Conservation (phyloP, 2,888 invertebrate genomes). For the Eulithis testata region DNA sequence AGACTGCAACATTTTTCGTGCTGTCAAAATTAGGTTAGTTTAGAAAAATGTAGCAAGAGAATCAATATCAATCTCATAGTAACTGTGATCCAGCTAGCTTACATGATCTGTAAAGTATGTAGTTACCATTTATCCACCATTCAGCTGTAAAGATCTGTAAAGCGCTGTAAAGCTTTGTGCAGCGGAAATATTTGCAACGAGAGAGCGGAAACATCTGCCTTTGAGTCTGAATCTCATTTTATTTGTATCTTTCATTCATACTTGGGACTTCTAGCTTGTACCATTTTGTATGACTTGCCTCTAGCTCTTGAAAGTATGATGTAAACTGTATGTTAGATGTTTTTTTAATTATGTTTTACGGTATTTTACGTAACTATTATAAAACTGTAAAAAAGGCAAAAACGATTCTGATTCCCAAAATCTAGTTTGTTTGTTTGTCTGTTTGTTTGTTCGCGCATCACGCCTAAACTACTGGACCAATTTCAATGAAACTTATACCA, state of each 20-base stretch:
- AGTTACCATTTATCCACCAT: not conserved
- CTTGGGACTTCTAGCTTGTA: not conserved
- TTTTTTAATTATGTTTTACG: no score
- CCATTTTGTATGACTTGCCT: not conserved
- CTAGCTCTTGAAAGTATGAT: no score
- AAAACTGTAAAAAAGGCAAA: no score
- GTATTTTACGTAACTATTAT: no score
- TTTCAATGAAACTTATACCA: no score
- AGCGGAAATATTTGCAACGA: constrained; percentile 15
- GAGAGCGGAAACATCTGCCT: constrained; percentile 1
- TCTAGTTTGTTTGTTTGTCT: no score
- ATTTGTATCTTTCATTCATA: not conserved
- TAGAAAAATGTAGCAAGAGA: not conserved
- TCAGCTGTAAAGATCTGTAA: constrained; percentile 6
- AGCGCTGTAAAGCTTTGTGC: constrained; percentile 12
- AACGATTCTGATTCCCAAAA: no score
- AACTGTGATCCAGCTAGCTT: not conserved
- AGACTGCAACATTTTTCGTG: no score
- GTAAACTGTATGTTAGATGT: no score
- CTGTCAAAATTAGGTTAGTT: no score
- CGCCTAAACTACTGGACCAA: no score
- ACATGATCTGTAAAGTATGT: not conserved
- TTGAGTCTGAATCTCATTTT: constrained; percentile 7
- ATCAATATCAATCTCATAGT: not conserved
- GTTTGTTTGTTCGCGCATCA: no score